Conservation (phyloP, 1,140 invertebrate species). For the Drosophila mojavensis region DNA sequence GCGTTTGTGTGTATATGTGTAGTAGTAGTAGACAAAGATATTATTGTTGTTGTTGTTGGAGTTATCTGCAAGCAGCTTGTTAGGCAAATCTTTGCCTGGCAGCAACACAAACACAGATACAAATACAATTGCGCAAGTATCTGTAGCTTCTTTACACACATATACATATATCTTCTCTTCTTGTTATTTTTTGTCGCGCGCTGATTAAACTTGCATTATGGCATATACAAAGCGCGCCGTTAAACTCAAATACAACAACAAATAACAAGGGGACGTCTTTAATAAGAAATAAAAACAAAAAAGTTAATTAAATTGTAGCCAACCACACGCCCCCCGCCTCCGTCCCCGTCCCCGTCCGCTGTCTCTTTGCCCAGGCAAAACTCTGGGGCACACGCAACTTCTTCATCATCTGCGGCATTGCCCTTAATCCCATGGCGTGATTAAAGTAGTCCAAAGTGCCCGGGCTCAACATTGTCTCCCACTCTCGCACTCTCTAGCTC, state of each 20-base stretch:
- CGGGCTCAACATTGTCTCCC: conserved; percentile 7
- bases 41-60: conserved; percentile 45
- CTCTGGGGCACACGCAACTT: conserved; percentile 68
- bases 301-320: conserved; percentile 79
- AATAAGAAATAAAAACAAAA: conserved; percentile 72
- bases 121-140: conserved; percentile 8
- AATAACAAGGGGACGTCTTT: conserved; percentile 60
- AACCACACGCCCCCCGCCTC: not conserved
- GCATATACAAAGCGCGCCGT: conserved; percentile 71
- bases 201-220: conserved; percentile 80
- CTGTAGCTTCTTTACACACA: not conserved
- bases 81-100: conserved; percentile 66
- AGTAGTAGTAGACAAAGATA: conserved; percentile 32
- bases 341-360: not conserved
- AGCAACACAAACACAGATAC: conserved; percentile 23
- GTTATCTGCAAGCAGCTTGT: conserved; percentile 61
- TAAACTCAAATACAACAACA: conserved; percentile 61
- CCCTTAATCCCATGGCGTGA: conserved; percentile 81
- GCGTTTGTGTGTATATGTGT: not conserved
- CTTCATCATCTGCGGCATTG: conserved; percentile 68
- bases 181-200: conserved; percentile 63
- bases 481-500: not conserved
- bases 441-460: conserved; percentile 72
- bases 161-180: not conserved
- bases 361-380: not conserved